These are phyloP conservation scores for Xylophagus ater DNA, from an alignment of 2,888 invertebrate species.

Conservation along the genomic window DNA sequence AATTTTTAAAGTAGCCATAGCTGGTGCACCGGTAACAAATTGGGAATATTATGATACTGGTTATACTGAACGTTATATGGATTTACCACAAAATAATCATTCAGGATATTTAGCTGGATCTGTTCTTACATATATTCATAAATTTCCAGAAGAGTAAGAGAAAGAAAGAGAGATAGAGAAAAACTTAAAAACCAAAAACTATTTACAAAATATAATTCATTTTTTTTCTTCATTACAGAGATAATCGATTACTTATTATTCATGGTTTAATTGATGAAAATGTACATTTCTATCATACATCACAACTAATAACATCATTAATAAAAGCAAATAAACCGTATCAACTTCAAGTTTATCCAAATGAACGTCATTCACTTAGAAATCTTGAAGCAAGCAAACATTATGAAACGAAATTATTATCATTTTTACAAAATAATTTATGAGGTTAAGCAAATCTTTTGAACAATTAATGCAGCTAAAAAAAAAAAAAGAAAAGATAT, in stretches of 20 bases:
- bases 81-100: slow-evolving; percentile 62
- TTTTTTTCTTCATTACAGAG: slow-evolving; percentile 42
- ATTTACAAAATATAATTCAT: background rate
- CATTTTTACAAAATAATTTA: slow-evolving; percentile 77
- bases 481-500: too few species aligned
- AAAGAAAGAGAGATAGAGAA: background rate
- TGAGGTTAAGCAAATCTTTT: slow-evolving; percentile 40
- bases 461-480: too few species aligned
- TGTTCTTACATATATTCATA: slow-evolving; percentile 71
- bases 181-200: background rate
- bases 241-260: slow-evolving; percentile 82
- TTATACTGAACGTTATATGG: slow-evolving; percentile 97
- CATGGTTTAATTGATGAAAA: slow-evolving; percentile 98
- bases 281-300: slow-evolving; percentile 96
- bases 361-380: slow-evolving; percentile 90
- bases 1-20: slow-evolving; percentile 89
- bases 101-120: slow-evolving; percentile 75
- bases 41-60: slow-evolving; percentile 98
- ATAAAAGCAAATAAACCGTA: slow-evolving; percentile 95
- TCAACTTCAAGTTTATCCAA: slow-evolving; percentile 88
- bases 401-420: slow-evolving; percentile 87
- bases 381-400: slow-evolving; percentile 91
- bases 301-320: slow-evolving; percentile 77
- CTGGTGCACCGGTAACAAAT: slow-evolving; percentile 94
- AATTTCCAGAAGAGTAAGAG: slow-evolving; percentile 82